Evolutionary conservation across 2,797 vertebrate species (phyloP).

Genomic region (Toxotes lorentzi): DNA sequence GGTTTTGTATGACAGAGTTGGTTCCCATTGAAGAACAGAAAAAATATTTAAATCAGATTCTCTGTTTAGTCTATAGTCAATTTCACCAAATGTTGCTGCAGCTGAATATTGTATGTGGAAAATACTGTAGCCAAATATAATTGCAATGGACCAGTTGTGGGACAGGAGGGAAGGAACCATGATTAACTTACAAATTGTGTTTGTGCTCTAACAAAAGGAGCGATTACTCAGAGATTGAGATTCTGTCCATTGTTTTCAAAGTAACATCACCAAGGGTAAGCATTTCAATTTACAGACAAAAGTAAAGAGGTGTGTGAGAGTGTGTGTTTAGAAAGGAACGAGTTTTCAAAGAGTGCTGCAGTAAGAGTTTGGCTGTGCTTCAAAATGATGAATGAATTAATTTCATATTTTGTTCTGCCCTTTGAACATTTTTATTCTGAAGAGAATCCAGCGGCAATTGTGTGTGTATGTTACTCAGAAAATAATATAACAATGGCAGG

Average conservation of each 20-base stretch:
- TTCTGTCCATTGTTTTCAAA: slow-evolving; percentile 47
- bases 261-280: slow-evolving; percentile 38
- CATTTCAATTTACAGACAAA: slow-evolving; percentile 46
- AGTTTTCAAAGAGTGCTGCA: slow-evolving; percentile 44
- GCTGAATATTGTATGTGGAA: slow-evolving; percentile 1
- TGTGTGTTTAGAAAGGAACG: not conserved
- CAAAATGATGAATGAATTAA: slow-evolving; percentile 80
- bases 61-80: not conserved
- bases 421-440: slow-evolving; percentile 70
- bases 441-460: slow-evolving; percentile 41
- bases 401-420: slow-evolving; percentile 74
- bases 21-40: not conserved
- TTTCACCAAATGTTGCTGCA: not conserved
- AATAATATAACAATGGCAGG: slow-evolving; percentile 34
- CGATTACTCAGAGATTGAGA: slow-evolving; percentile 22
- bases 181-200: slow-evolving; percentile 53
- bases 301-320: slow-evolving; percentile 4
- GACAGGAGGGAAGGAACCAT: slow-evolving; percentile 10
- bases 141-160: slow-evolving; percentile 23
- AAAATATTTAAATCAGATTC: not conserved
- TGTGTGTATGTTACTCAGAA: slow-evolving; percentile 47
- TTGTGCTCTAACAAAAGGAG: slow-evolving; percentile 44
- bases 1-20: not conserved
- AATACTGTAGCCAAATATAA: slow-evolving; percentile 26
- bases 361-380: slow-evolving; percentile 53